These are phyloP conservation scores for Cydia amplana DNA, from an alignment of 1,140 invertebrate genomes.

Conservation along the genomic window DNA sequence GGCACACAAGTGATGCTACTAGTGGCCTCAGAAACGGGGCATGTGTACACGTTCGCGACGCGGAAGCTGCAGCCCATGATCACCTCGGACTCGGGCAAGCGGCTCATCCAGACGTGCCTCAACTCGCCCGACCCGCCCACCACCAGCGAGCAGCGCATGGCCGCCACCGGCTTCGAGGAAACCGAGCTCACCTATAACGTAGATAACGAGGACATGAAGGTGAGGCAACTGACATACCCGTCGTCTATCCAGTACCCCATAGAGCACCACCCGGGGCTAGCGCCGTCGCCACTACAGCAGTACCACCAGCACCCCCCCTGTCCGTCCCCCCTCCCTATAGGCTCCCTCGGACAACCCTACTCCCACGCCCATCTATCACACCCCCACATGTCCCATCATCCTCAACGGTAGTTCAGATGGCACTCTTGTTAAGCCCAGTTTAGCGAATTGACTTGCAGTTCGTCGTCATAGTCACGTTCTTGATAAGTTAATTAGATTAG, in stretches of 20 bases:
- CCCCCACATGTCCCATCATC: conserved; percentile 84
- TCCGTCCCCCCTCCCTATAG: conserved; percentile 81
- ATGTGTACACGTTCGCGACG: conserved; percentile 99
- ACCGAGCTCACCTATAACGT: conserved; percentile 98
- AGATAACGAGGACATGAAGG: conserved; percentile 96
- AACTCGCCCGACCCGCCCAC: conserved; percentile 97
- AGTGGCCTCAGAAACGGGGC: conserved; percentile 97
- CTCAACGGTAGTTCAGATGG: conserved; percentile 84
- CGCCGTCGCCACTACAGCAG: conserved; percentile 80
- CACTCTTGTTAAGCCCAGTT: conserved; percentile 43
- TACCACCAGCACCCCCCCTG: conserved; percentile 80
- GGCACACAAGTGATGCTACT: conserved; percentile 99
- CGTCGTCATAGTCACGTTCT: conserved; percentile 69
- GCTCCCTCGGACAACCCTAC: conserved; percentile 81
- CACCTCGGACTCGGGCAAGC: conserved; percentile 98
- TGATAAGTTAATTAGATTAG: conserved; percentile 55
- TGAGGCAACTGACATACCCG: conserved; percentile 94
- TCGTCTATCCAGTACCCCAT: conserved; percentile 84
- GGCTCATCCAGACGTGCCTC: conserved; percentile 98
- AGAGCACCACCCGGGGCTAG: conserved; percentile 81
- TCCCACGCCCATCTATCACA: conserved; percentile 83
- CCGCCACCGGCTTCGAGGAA: conserved; percentile 98
- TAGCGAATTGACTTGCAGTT: conserved; percentile 22
- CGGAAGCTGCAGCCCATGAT: conserved; percentile 99
- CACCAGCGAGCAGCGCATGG: conserved; percentile 95